Evolutionary conservation across 1,140 invertebrate species (phyloP).

Genomic region (Heliconius hewitsoni): DNA sequence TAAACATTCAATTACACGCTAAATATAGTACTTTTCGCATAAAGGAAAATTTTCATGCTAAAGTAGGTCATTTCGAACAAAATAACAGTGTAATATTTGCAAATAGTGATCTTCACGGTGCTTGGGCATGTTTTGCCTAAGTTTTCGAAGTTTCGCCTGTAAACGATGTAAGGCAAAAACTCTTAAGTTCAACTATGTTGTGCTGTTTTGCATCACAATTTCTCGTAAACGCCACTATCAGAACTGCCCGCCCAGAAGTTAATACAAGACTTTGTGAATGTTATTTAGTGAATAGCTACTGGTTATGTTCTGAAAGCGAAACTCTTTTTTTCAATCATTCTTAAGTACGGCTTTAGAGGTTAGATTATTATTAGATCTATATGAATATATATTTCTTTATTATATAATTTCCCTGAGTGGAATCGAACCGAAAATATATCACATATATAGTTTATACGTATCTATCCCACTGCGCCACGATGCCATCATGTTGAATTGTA

Average conservation of each 20-base stretch:
- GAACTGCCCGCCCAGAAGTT: not conserved
- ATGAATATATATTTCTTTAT: no score
- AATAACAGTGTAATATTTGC: conserved; percentile 13
- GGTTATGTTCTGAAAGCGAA: not conserved
- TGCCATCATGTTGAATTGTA: no score
- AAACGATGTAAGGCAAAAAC: conserved; percentile 15
- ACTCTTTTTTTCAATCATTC: not conserved
- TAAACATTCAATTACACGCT: not conserved
- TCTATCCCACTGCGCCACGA: no score
- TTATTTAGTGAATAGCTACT: not conserved
- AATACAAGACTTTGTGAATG: not conserved
- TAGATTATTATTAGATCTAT: no score
- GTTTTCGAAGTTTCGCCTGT: conserved; percentile 5
- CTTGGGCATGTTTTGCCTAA: conserved; percentile 4
- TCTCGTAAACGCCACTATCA: not conserved
- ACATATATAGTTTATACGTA: no score
- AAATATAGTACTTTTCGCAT: not conserved
- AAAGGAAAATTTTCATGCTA: conserved; percentile 8
- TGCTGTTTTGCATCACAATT: conserved; percentile 20
- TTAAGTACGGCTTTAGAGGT: not conserved
- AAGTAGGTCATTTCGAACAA: not conserved
- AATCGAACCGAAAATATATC: no score
- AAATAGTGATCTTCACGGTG: not conserved
- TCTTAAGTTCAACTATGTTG: conserved; percentile 5
- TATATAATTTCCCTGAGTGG: no score